Evolutionary conservation across 2,113 vertebrate genomes (phyloP).

Genomic region (Indicator maculatus): DNA sequence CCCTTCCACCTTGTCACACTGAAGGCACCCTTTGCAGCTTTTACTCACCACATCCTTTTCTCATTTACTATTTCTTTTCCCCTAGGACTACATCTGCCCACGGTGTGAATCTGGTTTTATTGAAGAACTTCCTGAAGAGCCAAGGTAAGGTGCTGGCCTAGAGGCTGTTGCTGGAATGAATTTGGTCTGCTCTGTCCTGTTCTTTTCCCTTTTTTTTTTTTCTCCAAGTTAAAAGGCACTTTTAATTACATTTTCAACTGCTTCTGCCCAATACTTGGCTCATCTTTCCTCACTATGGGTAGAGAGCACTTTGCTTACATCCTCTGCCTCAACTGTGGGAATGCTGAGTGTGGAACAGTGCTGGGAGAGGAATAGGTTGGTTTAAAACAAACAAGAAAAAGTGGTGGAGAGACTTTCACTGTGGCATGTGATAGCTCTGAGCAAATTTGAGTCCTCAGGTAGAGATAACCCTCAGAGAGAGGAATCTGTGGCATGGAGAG

Average conservation of each 20-base stretch:
- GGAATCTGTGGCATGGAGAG: background rate
- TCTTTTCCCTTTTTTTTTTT: background rate
- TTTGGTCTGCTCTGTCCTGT: background rate
- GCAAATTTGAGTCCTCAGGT: background rate
- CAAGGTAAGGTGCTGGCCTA: constrained; percentile 78
- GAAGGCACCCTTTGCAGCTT: background rate
- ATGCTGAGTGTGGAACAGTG: rapidly evolving
- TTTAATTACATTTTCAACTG: background rate
- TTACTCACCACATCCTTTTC: background rate
- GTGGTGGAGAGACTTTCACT: background rate
- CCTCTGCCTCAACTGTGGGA: background rate
- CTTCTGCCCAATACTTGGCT: background rate
- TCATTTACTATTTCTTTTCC: background rate
- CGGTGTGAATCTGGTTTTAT: constrained; percentile 95
- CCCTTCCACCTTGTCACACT: background rate
- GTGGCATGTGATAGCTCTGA: background rate
- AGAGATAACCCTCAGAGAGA: background rate
- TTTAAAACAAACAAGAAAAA: background rate
- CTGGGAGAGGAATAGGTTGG: background rate
- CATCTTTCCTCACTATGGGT: background rate
- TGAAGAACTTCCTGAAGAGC: constrained; percentile 91
- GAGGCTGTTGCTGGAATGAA: background rate
- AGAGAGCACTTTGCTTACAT: rapidly evolving
- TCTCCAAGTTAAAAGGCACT: background rate
- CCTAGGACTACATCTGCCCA: constrained; percentile 93